phyloP scores from a whole-genome alignment of 1,140 invertebrate species.

The Drosophila tristis region DNA sequence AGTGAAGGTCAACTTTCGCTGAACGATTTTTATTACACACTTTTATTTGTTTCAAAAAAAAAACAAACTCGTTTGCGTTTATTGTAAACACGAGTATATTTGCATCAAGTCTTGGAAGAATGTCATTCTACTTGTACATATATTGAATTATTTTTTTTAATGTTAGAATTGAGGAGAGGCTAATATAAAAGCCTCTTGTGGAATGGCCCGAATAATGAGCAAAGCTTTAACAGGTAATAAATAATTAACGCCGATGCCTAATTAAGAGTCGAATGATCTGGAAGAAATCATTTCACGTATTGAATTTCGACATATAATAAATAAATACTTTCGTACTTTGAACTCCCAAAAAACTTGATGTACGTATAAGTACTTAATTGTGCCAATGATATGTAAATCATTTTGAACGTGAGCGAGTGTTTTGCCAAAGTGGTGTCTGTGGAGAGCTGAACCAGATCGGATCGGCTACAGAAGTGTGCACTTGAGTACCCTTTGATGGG shows the following conservation, averaged over 20 bases:
- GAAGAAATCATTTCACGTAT: no score
- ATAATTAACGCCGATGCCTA: no score
- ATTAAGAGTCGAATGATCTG: no score
- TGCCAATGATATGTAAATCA: conserved; percentile 21
- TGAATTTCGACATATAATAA: no score
- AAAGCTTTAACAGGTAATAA: no score
- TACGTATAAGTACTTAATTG: conserved; percentile 15
- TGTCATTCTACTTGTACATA: not conserved
- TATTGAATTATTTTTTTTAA: not conserved
- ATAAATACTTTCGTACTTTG: not conserved
- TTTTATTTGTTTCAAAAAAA: conserved; percentile 39
- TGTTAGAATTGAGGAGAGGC: no score
- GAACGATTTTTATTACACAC: conserved; percentile 17
- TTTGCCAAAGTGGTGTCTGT: conserved; percentile 35
- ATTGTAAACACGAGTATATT: conserved; percentile 17
- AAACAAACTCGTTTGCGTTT: conserved; percentile 32
- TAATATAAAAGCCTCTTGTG: no score
- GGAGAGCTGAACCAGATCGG: conserved; percentile 36
- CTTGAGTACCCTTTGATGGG: conserved; percentile 51
- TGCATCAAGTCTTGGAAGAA: conserved; percentile 1
- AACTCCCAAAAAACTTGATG: conserved; percentile 3
- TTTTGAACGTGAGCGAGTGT: conserved; percentile 5
- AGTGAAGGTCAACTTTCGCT: conserved; percentile 31
- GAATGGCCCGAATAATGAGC: no score
- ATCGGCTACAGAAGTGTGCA: conserved; percentile 38